These are phyloP conservation scores for Melinopterus prodromus DNA, from an alignment of 2,888 invertebrate species.

Conservation along the genomic window DNA sequence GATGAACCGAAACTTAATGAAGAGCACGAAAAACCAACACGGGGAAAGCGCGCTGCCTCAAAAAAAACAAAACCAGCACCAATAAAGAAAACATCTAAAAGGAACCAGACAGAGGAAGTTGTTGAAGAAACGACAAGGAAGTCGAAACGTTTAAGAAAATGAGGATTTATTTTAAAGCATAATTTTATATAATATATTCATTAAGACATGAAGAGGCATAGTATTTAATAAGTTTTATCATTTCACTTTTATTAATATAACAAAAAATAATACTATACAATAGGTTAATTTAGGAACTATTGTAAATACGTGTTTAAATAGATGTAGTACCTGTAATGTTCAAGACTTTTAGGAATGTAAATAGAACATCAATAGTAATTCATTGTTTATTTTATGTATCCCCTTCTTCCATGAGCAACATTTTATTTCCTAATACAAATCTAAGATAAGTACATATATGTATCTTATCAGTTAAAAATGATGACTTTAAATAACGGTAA, in stretches of 20 bases:
- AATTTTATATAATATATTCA: too few species aligned
- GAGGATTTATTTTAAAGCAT: too few species aligned
- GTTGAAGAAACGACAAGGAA: background rate
- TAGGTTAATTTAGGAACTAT: background rate
- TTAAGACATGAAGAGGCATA: too few species aligned
- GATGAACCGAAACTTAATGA: background rate
- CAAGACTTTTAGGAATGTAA: background rate
- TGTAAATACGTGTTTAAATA: background rate
- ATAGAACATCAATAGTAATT: background rate
- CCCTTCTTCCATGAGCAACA: background rate
- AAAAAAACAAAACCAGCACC: background rate
- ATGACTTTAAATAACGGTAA: too few species aligned
- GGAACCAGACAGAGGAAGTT: constrained; percentile 8
- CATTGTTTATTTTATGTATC: background rate
- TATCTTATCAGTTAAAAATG: background rate
- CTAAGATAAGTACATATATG: background rate
- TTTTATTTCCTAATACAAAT: background rate
- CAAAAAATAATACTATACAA: too few species aligned
- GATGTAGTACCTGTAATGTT: background rate
- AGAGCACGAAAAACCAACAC: background rate
- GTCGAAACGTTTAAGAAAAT: background rate
- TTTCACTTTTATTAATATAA: too few species aligned
- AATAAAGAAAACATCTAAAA: constrained; percentile 12
- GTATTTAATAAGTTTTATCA: too few species aligned
- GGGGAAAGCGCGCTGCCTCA: background rate